phyloP scores from a whole-genome alignment of 1,140 invertebrate genomes.

The Acyrthosiphon pisum region DNA sequence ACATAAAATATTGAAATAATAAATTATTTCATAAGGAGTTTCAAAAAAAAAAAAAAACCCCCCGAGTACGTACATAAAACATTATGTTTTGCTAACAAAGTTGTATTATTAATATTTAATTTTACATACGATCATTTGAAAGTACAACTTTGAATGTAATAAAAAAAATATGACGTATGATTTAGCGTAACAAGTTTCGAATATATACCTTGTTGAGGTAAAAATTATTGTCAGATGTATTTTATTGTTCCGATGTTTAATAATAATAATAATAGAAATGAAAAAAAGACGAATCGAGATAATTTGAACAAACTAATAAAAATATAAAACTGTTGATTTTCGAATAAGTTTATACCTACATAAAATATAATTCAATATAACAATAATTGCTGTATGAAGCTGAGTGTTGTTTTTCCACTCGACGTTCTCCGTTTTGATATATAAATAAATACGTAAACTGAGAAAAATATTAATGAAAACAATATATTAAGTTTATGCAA shows the following conservation, averaged over 20 bases:
- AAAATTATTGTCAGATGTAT: neutral
- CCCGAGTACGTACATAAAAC: neutral
- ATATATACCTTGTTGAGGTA: neutral
- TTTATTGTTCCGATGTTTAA: neutral
- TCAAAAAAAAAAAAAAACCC: neutral
- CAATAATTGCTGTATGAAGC: neutral
- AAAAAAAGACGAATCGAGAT: neutral
- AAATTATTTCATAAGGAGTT: neutral
- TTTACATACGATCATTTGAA: neutral
- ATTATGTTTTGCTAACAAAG: neutral
- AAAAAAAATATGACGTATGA: neutral
- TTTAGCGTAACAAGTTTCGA: neutral
- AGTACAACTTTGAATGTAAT: neutral
- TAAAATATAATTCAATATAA: neutral
- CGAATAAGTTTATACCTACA: too few species aligned
- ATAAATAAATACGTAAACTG: neutral
- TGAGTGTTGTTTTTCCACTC: neutral
- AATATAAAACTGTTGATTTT: neutral
- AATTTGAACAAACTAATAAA: neutral
- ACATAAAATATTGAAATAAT: conserved; percentile 14
- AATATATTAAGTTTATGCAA: neutral
- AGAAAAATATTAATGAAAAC: neutral
- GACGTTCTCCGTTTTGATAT: neutral
- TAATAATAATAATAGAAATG: neutral
- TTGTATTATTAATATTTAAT: neutral